Conservation (phyloP, 2,888 invertebrate species). For the Sinopyrophorus schimmeli region DNA sequence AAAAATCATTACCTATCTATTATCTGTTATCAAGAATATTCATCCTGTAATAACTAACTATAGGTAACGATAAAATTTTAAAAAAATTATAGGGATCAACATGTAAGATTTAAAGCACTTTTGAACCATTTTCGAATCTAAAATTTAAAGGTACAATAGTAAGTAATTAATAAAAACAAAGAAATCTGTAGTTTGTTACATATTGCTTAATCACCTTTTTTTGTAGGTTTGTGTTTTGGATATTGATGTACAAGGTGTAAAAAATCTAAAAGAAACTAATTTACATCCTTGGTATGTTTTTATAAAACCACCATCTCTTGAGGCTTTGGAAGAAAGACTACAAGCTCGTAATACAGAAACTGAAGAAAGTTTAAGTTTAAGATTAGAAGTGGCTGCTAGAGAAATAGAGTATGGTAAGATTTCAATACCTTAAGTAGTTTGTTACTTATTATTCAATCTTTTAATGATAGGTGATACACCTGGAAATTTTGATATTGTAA, state of each 20-base stretch:
- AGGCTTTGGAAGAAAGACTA: constrained; percentile 74
- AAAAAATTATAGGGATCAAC: no score
- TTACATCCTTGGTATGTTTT: constrained; percentile 86
- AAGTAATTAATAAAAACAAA: no score
- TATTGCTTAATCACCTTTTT: background rate
- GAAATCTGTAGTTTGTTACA: constrained; percentile 29
- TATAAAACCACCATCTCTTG: constrained; percentile 87
- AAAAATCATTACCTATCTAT: no score
- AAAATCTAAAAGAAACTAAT: constrained; percentile 72
- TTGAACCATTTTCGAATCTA: no score
- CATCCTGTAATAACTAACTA: no score
- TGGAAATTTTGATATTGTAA: constrained; percentile 81
- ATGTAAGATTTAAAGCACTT: no score
- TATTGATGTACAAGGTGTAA: constrained; percentile 42
- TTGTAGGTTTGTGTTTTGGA: constrained; percentile 49
- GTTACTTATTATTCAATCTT: constrained; percentile 3
- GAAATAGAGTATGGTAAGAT: constrained; percentile 82
- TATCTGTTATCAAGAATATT: no score
- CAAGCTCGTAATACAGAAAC: constrained; percentile 86
- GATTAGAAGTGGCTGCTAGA: constrained; percentile 74
- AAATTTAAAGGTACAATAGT: no score
- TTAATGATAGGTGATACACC: constrained; percentile 54
- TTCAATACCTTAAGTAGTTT: constrained; percentile 4
- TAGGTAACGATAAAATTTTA: no score
- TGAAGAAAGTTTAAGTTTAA: constrained; percentile 77